Evolutionary conservation across 2,113 vertebrate species (phyloP).

Genomic region (Philantomba maxwellii): DNA sequence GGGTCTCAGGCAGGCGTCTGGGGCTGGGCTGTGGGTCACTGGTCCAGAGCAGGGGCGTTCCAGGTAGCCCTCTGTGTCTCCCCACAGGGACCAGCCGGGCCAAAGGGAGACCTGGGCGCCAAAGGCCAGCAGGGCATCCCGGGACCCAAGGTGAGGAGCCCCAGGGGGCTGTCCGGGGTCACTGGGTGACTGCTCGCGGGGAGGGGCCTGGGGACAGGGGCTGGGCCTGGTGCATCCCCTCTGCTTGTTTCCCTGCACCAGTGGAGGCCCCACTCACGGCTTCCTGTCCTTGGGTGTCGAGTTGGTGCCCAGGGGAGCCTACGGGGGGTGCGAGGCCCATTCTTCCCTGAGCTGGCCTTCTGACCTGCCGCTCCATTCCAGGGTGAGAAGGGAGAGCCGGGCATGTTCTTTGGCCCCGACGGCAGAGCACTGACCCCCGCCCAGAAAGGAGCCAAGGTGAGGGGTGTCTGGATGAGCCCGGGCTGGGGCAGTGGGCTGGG

Average conservation of each 20-base stretch:
- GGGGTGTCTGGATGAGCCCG: neutral
- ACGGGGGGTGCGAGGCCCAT: fast-evolving
- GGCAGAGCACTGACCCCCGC: constrained; percentile 25
- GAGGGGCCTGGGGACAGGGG: neutral
- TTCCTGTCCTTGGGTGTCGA: fast-evolving
- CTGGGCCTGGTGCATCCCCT: neutral
- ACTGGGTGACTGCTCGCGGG: fast-evolving
- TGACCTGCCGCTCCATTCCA: neutral
- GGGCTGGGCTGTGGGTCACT: neutral
- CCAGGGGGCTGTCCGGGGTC: neutral
- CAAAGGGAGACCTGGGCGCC: constrained; percentile 51
- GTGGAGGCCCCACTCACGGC: neutral
- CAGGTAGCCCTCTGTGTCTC: neutral
- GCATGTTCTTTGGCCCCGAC: neutral
- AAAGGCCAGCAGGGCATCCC: constrained; percentile 52
- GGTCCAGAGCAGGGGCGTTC: fast-evolving
- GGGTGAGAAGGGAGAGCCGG: constrained; percentile 85
- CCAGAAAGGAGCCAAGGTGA: constrained; percentile 81
- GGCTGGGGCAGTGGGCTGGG: fast-evolving
- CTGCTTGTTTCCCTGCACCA: neutral
- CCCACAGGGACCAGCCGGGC: constrained; percentile 53
- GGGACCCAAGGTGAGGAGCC: constrained; percentile 55
- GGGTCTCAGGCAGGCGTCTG: fast-evolving
- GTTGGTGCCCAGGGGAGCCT: fast-evolving
- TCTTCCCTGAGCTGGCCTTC: neutral